A percentile compares a stretch with the other conserved stretches of the same genome.
phyloP scores from a whole-genome alignment of 2,113 vertebrate genomes.

The Coregonus clupeaformis region DNA sequence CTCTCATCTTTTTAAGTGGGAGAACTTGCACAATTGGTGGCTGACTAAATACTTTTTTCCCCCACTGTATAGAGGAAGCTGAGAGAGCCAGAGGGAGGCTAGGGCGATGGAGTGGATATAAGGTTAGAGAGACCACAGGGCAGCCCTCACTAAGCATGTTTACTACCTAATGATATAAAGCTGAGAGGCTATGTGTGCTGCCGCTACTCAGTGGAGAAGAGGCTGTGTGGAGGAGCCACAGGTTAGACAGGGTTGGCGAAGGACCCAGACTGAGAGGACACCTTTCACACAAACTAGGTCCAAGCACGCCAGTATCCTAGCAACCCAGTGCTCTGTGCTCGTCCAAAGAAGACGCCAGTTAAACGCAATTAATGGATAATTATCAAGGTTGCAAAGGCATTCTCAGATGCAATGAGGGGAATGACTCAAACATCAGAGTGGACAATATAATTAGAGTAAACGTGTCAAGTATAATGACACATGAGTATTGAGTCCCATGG shows the following conservation, averaged over 20 bases:
- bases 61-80: too few relatives aligned
- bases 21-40: too few relatives aligned
- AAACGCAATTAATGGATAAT: constrained; percentile 16
- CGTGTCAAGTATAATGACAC: neutral
- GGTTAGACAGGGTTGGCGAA: neutral
- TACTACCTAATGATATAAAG: neutral
- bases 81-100: constrained; percentile 1
- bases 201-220: neutral
- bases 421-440: neutral
- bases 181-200: neutral
- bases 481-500: neutral
- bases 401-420: constrained; percentile 9
- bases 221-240: neutral
- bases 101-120: neutral
- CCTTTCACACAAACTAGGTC: constrained; percentile 9
- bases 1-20: too few relatives aligned
- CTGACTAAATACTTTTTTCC: too few relatives aligned
- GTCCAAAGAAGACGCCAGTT: neutral
- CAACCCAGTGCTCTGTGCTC: constrained; percentile 12
- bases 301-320: constrained; percentile 25
- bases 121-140: neutral
- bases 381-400: constrained; percentile 4
- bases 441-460: neutral
- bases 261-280: neutral
- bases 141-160: neutral